Evolutionary conservation across 2,797 vertebrate genomes (phyloP).

Genomic region (Sebastes hubbsi): DNA sequence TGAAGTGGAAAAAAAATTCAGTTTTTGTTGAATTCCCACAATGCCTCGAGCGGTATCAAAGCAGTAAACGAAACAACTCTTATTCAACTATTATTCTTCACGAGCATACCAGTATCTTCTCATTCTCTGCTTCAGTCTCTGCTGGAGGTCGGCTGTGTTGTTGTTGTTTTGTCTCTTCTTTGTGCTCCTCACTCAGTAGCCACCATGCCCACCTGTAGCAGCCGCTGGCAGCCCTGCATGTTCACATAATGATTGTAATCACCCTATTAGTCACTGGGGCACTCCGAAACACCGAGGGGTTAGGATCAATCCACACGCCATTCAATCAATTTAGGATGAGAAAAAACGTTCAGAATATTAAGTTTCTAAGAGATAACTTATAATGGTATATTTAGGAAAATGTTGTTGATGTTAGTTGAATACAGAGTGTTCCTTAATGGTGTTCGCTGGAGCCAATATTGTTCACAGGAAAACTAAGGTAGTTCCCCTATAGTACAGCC

Average conservation of each 20-base stretch:
- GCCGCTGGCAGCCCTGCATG: constrained; percentile 17
- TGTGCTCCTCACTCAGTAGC: background rate
- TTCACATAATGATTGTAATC: constrained; percentile 45
- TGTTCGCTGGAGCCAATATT: background rate
- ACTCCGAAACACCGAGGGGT: background rate
- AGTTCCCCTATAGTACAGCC: background rate
- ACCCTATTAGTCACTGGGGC: constrained; percentile 24
- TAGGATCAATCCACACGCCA: background rate
- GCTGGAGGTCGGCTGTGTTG: background rate
- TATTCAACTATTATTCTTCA: background rate
- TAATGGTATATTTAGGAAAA: background rate
- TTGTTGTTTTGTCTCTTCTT: background rate
- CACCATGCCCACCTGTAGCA: constrained; percentile 14
- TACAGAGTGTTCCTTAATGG: background rate
- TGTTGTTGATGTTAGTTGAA: background rate
- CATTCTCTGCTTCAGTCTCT: background rate
- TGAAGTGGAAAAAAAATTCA: background rate
- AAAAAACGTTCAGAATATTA: background rate
- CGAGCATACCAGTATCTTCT: background rate
- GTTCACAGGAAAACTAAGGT: background rate
- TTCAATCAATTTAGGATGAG: background rate
- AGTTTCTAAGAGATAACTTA: background rate
- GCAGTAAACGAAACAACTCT: background rate
- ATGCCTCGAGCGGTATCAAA: background rate
- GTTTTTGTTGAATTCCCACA: background rate